A percentile compares a stretch with the other conserved stretches of the same genome.
These are phyloP conservation scores for Eumacrocentrus americanus DNA, from an alignment of 2,888 invertebrate genomes.

Conservation along the genomic window DNA sequence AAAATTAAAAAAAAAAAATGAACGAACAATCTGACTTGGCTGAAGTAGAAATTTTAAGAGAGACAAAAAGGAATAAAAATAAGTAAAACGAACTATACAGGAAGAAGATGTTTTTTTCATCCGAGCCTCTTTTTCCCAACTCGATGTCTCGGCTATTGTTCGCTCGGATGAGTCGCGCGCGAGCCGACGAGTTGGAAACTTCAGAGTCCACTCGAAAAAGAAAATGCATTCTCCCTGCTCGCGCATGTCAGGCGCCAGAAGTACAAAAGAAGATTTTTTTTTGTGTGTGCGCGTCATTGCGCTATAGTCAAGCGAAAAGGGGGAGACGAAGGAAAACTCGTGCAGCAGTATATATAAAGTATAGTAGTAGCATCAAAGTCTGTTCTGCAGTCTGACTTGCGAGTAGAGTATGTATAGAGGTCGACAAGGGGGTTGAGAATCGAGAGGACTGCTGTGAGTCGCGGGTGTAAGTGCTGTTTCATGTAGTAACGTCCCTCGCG, in stretches of 20 bases:
- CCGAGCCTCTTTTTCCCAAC: neutral
- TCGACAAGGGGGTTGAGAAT: conserved; percentile 29
- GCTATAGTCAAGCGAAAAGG: neutral
- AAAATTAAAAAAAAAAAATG: neutral
- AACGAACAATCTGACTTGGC: neutral
- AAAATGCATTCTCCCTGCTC: neutral
- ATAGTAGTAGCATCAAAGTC: conserved; percentile 19
- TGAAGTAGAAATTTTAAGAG: neutral
- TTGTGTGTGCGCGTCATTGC: neutral
- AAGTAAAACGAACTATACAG: too few relatives aligned
- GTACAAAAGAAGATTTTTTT: conserved; percentile 9
- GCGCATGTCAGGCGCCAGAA: conserved; percentile 19
- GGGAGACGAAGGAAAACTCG: neutral
- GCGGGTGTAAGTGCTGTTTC: conserved; percentile 59
- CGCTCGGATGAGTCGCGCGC: neutral
- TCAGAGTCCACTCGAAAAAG: neutral
- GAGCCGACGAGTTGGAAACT: conserved; percentile 5
- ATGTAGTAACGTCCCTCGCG: conserved; percentile 47
- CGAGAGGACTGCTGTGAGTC: conserved; percentile 27
- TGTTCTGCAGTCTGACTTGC: conserved; percentile 25
- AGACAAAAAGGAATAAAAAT: neutral
- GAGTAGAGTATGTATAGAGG: conserved; percentile 5
- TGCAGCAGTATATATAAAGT: too few relatives aligned
- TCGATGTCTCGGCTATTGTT: neutral
- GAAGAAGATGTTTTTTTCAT: neutral